A percentile compares a stretch with the other conserved stretches of the same genome.
These are phyloP conservation scores for Coenobita brevimanus DNA, from an alignment of 1,140 invertebrate species.

Conservation along the genomic window DNA sequence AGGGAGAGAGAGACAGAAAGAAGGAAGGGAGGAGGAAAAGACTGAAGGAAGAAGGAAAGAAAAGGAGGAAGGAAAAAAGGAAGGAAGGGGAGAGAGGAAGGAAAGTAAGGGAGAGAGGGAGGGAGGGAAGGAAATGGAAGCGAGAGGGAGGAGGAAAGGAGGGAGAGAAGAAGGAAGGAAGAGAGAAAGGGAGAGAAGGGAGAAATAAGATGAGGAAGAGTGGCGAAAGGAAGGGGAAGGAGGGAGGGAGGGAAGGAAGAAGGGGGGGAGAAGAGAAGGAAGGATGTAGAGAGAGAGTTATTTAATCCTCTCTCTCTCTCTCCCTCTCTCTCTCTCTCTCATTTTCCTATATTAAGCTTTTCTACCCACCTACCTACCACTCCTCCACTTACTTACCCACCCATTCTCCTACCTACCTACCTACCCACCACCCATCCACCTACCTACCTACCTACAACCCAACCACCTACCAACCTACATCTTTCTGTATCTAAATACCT, in stretches of 20 bases:
- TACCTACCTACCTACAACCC: no score
- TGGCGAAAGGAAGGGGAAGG: not conserved
- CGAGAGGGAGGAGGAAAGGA: not conserved
- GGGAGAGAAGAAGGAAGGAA: conserved; percentile 11
- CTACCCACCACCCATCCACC: no score
- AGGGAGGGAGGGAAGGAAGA: not conserved
- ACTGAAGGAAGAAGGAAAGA: not conserved
- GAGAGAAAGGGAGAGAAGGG: not conserved
- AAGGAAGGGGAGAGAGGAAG: no score
- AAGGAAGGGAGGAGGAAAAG: not conserved
- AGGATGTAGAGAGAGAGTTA: not conserved
- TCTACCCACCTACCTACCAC: not conserved
- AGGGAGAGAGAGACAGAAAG: not conserved
- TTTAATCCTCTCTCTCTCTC: not conserved
- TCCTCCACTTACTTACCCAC: no score
- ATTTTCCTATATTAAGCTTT: not conserved
- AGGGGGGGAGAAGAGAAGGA: not conserved
- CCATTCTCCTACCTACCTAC: no score
- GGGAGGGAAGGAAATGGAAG: conserved; percentile 6
- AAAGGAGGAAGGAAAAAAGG: not conserved
- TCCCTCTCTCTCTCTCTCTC: not conserved
- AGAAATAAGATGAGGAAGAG: not conserved
- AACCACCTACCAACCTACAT: no score
- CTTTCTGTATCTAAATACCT: no score
- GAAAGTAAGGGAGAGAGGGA: not conserved